Percentiles rank a stretch among this genome's conserved stretches.
These are phyloP conservation scores for Paramisgurnus dabryanus DNA, from an alignment of 2,113 vertebrate genomes.

Conservation along the genomic window DNA sequence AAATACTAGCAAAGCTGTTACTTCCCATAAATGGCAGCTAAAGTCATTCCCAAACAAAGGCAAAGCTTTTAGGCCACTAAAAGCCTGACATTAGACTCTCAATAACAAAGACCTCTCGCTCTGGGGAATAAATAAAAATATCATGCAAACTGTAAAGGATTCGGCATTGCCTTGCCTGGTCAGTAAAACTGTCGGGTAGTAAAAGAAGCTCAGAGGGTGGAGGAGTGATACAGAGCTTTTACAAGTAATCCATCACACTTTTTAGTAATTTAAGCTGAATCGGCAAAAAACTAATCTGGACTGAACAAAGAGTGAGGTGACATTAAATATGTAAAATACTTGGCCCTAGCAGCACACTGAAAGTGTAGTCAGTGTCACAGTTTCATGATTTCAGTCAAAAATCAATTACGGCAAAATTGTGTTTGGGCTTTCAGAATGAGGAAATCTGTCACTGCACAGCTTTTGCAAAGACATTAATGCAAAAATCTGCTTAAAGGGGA, in stretches of 20 bases:
- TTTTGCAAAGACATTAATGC: too few species aligned
- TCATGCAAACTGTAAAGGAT: background rate
- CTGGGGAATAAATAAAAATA: conserved; percentile 24
- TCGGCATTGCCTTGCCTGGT: background rate
- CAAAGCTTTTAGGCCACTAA: conserved; percentile 47
- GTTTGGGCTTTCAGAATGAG: too few species aligned
- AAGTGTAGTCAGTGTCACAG: too few species aligned
- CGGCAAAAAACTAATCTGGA: too few species aligned
- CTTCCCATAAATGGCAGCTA: conserved; percentile 29
- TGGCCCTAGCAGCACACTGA: too few species aligned
- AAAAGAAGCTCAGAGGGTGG: background rate
- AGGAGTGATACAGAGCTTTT: background rate
- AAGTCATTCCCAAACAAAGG: conserved; percentile 50
- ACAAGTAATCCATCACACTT: background rate
- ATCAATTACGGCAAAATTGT: too few species aligned
- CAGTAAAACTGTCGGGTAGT: background rate
- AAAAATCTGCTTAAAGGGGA: too few species aligned
- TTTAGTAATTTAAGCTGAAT: too few species aligned
- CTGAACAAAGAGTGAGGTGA: too few species aligned
- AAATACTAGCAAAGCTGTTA: conserved; percentile 25
- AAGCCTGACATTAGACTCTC: conserved; percentile 54
- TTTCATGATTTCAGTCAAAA: too few species aligned
- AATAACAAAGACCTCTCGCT: conserved; percentile 30
- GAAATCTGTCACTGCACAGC: too few species aligned
- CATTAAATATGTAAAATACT: too few species aligned